Evolutionary conservation across 2,888 invertebrate species (phyloP).

Genomic region (Lottia gigantea): DNA sequence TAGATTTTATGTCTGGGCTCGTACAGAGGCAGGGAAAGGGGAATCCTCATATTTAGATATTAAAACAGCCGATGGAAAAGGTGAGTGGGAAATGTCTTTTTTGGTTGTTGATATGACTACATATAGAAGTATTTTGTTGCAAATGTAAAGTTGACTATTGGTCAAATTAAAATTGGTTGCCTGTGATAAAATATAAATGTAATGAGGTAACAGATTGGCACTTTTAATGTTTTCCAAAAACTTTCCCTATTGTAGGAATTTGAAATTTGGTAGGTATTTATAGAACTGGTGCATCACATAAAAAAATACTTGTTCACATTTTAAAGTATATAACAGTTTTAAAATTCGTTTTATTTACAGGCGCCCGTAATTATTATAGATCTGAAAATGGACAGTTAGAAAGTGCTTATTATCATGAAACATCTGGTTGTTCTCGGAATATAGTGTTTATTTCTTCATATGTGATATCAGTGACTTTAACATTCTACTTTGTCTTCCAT

Average conservation of each 20-base stretch:
- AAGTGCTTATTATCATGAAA: constrained; percentile 5
- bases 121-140: too few species aligned
- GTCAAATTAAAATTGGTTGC: too few species aligned
- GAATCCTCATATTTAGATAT: constrained; percentile 71
- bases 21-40: constrained; percentile 91
- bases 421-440: background rate
- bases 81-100: constrained; percentile 39
- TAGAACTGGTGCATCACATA: too few species aligned
- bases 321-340: background rate
- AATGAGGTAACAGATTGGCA: too few species aligned
- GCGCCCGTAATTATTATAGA: constrained; percentile 1
- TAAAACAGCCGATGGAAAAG: constrained; percentile 53
- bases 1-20: constrained; percentile 80
- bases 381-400: constrained; percentile 7
- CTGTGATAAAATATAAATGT: too few species aligned
- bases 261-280: too few species aligned
- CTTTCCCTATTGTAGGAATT: too few species aligned
- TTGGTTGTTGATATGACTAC: background rate
- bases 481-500: background rate
- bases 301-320: too few species aligned
- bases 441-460: background rate
- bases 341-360: background rate
- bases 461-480: constrained; percentile 11
- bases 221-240: too few species aligned
- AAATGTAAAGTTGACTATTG: too few species aligned